A percentile compares a stretch with the other conserved stretches of the same genome.
These are phyloP conservation scores for Eupristina koningsbergeri DNA, from an alignment of 1,140 invertebrate genomes.

Conservation along the genomic window DNA sequence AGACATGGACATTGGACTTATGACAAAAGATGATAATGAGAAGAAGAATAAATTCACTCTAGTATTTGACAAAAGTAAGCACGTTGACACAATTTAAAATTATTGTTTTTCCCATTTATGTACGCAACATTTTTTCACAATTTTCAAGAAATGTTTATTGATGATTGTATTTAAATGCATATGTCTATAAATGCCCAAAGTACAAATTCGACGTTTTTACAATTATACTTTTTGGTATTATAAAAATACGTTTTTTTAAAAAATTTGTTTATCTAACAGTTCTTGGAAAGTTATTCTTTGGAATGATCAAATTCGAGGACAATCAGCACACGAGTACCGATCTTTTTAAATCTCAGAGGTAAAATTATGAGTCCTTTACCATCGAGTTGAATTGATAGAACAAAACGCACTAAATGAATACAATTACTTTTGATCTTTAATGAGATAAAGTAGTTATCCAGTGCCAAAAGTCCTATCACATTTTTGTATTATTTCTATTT, in stretches of 20 bases:
- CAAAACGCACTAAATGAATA: neutral
- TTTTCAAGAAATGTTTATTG: neutral
- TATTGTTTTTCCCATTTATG: constrained; percentile 21
- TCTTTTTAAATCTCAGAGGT: no score
- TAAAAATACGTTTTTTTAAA: neutral
- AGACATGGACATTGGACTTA: constrained; percentile 13
- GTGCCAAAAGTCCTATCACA: neutral
- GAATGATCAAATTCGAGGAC: neutral
- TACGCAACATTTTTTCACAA: neutral
- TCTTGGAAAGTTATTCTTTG: neutral
- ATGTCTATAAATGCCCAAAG: no score
- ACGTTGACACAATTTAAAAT: constrained; percentile 31
- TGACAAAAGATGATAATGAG: constrained; percentile 44
- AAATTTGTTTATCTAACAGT: neutral
- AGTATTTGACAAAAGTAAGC: constrained; percentile 28
- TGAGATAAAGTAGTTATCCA: neutral
- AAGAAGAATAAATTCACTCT: constrained; percentile 38
- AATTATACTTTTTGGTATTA: no score
- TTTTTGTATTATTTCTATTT: neutral
- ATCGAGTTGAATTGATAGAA: neutral
- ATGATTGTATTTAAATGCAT: neutral
- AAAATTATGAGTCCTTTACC: no score
- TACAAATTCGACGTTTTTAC: no score
- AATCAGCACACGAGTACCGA: neutral
- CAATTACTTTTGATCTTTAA: neutral